Percentiles rank a stretch among this genome's conserved stretches.
phyloP scores from a whole-genome alignment of 2,888 invertebrate species.

The Watsonalla binaria region DNA sequence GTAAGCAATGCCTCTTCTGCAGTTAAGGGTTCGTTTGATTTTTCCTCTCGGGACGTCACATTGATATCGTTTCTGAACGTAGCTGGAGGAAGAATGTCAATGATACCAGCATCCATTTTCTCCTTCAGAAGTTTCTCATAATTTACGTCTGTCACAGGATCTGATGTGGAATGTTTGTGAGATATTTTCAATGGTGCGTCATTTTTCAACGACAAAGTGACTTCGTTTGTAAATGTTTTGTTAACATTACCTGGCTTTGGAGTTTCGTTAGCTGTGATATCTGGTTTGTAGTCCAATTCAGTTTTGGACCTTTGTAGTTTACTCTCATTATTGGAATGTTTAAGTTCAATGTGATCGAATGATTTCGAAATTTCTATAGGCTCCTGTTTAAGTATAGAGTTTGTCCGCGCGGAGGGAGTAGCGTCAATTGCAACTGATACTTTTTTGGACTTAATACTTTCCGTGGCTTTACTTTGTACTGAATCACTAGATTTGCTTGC shows the following conservation, averaged over 20 bases:
- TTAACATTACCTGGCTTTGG: constrained; percentile 23
- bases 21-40: constrained; percentile 61
- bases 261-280: constrained; percentile 14
- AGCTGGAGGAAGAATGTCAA: constrained; percentile 62
- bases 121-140: constrained; percentile 59
- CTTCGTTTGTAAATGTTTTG: constrained; percentile 57
- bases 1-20: constrained; percentile 85
- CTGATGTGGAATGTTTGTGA: constrained; percentile 83
- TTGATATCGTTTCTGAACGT: constrained; percentile 82
- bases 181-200: constrained; percentile 71
- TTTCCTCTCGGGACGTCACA: constrained; percentile 85
- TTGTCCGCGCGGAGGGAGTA: constrained; percentile 85
- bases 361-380: constrained; percentile 86
- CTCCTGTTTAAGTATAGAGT: constrained; percentile 85
- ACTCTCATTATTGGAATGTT: constrained; percentile 49
- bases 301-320: constrained; percentile 65
- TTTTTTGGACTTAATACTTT: constrained; percentile 78
- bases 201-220: constrained; percentile 52
- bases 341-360: constrained; percentile 62
- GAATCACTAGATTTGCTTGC: constrained; percentile 66
- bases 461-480: constrained; percentile 60
- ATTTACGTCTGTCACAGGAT: constrained; percentile 81
- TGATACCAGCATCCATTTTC: constrained; percentile 39
- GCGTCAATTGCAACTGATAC: constrained; percentile 89
- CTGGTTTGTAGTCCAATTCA: constrained; percentile 50